A percentile compares a stretch with the other conserved stretches of the same genome.
Evolutionary conservation across 2,797 vertebrate species (phyloP).

Genomic region (Glossophaga mutica): DNA sequence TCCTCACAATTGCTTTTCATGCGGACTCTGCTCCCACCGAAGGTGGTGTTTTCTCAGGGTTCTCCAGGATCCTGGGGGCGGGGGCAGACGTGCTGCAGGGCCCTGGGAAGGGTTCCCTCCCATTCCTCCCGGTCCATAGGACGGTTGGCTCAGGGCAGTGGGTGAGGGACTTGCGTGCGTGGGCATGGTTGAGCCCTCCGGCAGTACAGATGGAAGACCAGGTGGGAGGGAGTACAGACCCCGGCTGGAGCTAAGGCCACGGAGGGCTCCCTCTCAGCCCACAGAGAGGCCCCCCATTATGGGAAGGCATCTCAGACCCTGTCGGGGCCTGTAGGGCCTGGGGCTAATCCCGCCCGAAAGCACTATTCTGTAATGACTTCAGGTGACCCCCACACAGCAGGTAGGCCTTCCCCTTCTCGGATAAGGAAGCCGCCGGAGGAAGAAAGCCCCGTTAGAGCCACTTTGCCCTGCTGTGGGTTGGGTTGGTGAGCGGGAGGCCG

Average conservation of each 20-base stretch:
- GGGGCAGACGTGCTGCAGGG: neutral
- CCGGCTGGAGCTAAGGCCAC: neutral
- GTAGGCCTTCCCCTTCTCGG: neutral
- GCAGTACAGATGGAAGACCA: neutral
- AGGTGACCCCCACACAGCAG: neutral
- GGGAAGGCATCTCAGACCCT: neutral
- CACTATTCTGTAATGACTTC: neutral
- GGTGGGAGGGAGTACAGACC: neutral
- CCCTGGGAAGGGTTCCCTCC: neutral
- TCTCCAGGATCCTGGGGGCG: neutral
- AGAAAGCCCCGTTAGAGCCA: neutral
- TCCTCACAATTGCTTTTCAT: neutral
- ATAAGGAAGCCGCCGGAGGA: neutral
- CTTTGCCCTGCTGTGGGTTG: neutral
- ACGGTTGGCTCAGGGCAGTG: neutral
- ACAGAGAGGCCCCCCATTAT: neutral
- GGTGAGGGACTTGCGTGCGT: fast-evolving
- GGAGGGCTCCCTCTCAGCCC: neutral
- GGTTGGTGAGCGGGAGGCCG: no score
- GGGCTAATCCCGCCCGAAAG: neutral
- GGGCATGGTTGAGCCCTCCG: fast-evolving
- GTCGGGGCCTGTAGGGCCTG: neutral
- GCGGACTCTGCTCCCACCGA: neutral
- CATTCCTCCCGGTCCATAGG: neutral
- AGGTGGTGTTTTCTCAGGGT: neutral